These are phyloP conservation scores for Trematomus loennbergii DNA, from an alignment of 2,113 vertebrate species.

Conservation along the genomic window DNA sequence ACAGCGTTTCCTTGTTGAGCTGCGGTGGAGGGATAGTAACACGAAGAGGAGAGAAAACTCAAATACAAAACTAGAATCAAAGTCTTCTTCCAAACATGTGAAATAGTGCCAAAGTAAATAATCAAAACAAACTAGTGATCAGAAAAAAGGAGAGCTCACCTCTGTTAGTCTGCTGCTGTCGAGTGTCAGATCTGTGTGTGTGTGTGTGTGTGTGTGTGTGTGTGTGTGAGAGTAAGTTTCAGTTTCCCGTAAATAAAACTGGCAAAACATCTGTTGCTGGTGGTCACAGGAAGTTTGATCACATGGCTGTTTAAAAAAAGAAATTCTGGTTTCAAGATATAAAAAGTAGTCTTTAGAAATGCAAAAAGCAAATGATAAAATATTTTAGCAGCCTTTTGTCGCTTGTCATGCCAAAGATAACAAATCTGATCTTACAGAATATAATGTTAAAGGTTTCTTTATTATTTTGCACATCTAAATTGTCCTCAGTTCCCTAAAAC, in stretches of 20 bases:
- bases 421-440: too few relatives aligned
- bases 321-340: neutral
- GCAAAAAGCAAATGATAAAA: neutral
- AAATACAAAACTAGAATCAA: neutral
- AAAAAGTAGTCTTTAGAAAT: neutral
- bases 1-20: neutral
- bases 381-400: too few relatives aligned
- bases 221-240: too few relatives aligned
- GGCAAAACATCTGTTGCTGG: neutral
- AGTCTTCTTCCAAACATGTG: neutral
- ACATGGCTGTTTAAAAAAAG: too few relatives aligned
- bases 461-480: too few relatives aligned
- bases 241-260: slow-evolving; percentile 10
- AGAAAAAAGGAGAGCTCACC: slow-evolving; percentile 21
- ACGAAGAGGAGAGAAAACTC: too few relatives aligned
- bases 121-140: neutral
- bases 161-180: neutral
- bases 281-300: neutral
- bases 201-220: too few relatives aligned
- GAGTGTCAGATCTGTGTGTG: neutral
- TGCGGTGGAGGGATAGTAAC: neutral
- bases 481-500: too few relatives aligned
- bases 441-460: too few relatives aligned
- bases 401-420: too few relatives aligned
- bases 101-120: neutral